Percentiles rank a stretch among this genome's conserved stretches.
Conservation (phyloP, 2,888 invertebrate species). For the Metopia argyrocephala region DNA sequence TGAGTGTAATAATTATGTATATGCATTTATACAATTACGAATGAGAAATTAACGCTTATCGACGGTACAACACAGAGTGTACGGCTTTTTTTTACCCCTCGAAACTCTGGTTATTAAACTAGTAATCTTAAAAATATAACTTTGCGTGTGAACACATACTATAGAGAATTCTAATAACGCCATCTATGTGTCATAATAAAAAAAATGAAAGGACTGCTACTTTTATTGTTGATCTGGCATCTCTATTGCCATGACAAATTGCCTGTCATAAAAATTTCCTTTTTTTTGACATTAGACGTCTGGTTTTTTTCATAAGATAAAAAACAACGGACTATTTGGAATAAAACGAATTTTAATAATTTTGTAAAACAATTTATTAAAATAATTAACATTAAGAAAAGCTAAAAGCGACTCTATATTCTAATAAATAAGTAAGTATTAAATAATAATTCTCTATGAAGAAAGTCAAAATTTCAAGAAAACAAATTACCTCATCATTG, state of each 20-base stretch:
- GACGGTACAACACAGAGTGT: too few relatives aligned
- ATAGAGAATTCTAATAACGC: too few relatives aligned
- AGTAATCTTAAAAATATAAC: too few relatives aligned
- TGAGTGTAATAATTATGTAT: too few relatives aligned
- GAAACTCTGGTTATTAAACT: too few relatives aligned
- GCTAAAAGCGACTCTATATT: neutral
- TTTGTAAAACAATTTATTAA: neutral
- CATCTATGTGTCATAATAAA: too few relatives aligned
- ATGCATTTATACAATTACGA: too few relatives aligned
- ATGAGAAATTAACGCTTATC: too few relatives aligned
- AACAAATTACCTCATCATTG: slow-evolving; percentile 29
- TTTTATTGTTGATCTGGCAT: neutral
- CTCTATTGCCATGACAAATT: neutral
- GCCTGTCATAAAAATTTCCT: slow-evolving; percentile 1
- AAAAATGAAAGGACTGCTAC: too few relatives aligned
- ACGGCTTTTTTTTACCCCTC: too few relatives aligned
- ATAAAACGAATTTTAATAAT: neutral
- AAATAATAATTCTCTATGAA: neutral
- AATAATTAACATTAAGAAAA: neutral
- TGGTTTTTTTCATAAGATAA: slow-evolving; percentile 1
- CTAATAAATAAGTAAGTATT: neutral
- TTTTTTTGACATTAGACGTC: slow-evolving; percentile 33
- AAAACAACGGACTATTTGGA: too few relatives aligned
- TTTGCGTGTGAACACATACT: too few relatives aligned
- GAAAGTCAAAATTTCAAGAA: neutral